Evolutionary conservation across 92 coral and sea anemone genomes (phyloP), one percentile per base, ranked within the genome.

Genomic region (Palythoa grandis): DNA sequence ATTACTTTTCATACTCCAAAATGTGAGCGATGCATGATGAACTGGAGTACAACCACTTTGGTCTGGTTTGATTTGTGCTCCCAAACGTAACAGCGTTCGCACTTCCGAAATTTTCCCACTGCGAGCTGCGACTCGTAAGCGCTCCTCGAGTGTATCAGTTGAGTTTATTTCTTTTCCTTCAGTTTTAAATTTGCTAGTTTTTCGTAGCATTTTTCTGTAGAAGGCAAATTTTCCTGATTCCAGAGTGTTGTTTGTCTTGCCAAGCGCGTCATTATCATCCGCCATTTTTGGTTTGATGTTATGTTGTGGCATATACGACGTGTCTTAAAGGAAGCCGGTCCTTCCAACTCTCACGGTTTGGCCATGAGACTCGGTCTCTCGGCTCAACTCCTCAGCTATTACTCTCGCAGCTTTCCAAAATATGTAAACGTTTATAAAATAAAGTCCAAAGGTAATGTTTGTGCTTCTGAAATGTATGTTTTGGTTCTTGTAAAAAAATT

Each of bases 1-100:
- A 52, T 22, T 75, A 75, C 79, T 75, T 75, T 75, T 75, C 50
- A 75, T 54, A n/a, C 50, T 75, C 79, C 79, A 75, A 23, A 75
- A 75, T 52, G 52, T 54, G 13, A 75, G 52, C 35, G 79, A 75
- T 12, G 79, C 79, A 60, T 75, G 79, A 29, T 75, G 79, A 75
- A 75, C 63, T 22, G 79, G 60, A 75, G 79, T 50, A 12, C 79
- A 75, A 54, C 79, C 79, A 75, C 20, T 50, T 24, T 75, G 79
- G 63, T 75, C 79, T 75, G 79, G 79, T 2, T 75, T 75, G n/a
- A 75, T 75, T 24, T 20, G 2, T 1, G 65, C 79, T 20, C 79
- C 79, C n/a, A 75, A 75, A 50, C 7, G 35, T 37, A 75, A 52
- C 61, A 75, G 20, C n/a, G 61, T 75, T 52, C 63, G 79, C 61